These are phyloP conservation scores for Uloborus diversus DNA, from an alignment of 1,140 invertebrate species.

Conservation along the genomic window DNA sequence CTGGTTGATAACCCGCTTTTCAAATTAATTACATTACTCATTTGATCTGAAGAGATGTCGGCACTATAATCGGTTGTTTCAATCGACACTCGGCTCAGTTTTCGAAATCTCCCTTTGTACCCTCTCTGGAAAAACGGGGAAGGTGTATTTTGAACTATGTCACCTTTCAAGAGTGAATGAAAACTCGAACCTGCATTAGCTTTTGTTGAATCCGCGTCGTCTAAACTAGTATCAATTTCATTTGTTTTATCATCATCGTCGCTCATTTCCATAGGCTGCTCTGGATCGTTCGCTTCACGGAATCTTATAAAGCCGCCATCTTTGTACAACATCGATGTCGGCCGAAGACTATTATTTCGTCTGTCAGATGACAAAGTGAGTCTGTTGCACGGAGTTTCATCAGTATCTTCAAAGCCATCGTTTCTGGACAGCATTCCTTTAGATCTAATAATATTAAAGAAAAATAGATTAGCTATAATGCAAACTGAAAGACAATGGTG, in stretches of 20 bases:
- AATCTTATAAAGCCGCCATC: constrained; percentile 86
- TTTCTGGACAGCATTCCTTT: constrained; percentile 35
- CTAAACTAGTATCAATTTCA: constrained; percentile 50
- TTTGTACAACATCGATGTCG: constrained; percentile 79
- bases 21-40: constrained; percentile 45
- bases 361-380: constrained; percentile 56
- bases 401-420: constrained; percentile 39
- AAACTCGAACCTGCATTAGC: constrained; percentile 56
- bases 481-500: too few species aligned
- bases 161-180: constrained; percentile 53
- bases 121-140: constrained; percentile 57
- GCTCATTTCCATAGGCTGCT: constrained; percentile 59
- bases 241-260: constrained; percentile 43
- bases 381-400: constrained; percentile 39
- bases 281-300: constrained; percentile 67
- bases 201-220: constrained; percentile 57
- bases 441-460: constrained; percentile 20
- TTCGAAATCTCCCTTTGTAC: constrained; percentile 45
- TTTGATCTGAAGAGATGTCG: constrained; percentile 55
- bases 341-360: constrained; percentile 47
- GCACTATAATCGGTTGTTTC: constrained; percentile 57
- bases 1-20: constrained; percentile 43
- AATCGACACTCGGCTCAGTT: constrained; percentile 47
- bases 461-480: too few species aligned
- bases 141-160: constrained; percentile 45